Evolutionary conservation across 2,888 invertebrate species (phyloP), one percentile per base, ranked within the genome.

Genomic region (Macropis europaea): DNA sequence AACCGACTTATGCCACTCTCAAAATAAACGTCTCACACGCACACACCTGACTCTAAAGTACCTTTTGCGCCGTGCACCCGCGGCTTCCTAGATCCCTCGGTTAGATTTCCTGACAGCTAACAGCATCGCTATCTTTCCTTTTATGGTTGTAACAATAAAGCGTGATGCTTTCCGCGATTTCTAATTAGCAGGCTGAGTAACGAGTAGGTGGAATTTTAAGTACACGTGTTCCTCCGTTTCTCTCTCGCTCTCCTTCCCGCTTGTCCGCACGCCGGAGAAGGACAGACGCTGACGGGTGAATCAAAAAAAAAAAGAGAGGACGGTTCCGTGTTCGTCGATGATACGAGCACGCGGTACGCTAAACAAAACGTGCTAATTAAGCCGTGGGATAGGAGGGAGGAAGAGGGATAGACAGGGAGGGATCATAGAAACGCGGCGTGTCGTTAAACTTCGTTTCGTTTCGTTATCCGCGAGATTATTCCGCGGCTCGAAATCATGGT

Each of bases 291-390:
- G 26, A 22, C 30, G 28, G 45, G 43, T 24, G 22, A 19, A 38
- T 30, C 22, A 11, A 0, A 40, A 26, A 13, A 15, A 43, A 30
- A 22, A 45, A 17, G 5, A 34, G 28, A 34, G 47, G 36, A 22
- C 38, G 17, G 24, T 11, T n/a, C 28, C 17, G 24, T 57, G 34
- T 28, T 42, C 32, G 56, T 40, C 50, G 52, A 69, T 64, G 57
- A 66, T 52, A 36, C 66, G 43, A n/a, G 36, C 40, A 13, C 26
- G 22, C 15, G 28, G 13, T 15, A 38, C 32, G 26, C 48, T 42
- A 54, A 68, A 61, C 61, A 61, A 61, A 68, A 69, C 54, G 69
- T 43, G 50, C 38, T 71, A 71, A 71, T 71, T 71, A 71, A 56
- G 32, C n/a, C n/a, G n/a, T n/a, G 11, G 17, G 22, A 3, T 26